Evolutionary conservation across 2,888 invertebrate genomes (phyloP), one percentile per base, ranked within the genome.

Genomic region (Apantesis nais): DNA sequence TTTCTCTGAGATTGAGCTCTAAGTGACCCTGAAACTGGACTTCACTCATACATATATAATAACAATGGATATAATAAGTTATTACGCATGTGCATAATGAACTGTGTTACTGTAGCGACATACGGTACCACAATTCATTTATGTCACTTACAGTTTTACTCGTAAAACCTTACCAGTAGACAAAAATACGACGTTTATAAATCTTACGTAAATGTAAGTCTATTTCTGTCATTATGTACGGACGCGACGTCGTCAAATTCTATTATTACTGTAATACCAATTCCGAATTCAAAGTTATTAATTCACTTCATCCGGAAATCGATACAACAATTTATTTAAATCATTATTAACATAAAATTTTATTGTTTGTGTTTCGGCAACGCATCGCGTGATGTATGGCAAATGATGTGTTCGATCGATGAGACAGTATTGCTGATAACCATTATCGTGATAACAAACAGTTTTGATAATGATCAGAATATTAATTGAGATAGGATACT

Each of bases 331-430:
- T 69, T 64, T 71, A 70, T 55, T 55, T 68, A 71, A 74, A 72
- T 65, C 52, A 70, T 62, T 63, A 76, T 69, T 58, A 76, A 71
- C 80, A 79, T 81, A 84, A 87, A 84, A 65, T 67, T 88, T 87
- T 85, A 88, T 78, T 84, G 77, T 80, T 75, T 75, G 68, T 77
- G 80, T 78, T 80, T 79, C 78, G 75, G 76, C 66, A 66, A 70
- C 79, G 83, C 80, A 83, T 85, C 77, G 91, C 90, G 89, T 90
- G 91, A 77, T 74, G 73, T 73, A 72, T 69, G 69, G 75, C 80
- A 78, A 83, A 82, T 82, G 78, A 77, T 77, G 70, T 70, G 73
- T 65, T 68, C 81, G 82, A 86, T 85, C 84, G 84, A 88, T 84
- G 74, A 74, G 71, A 73, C 73, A 74, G 77, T 80, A 83, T 80